These are phyloP conservation scores for Atractosteus spatula DNA, from an alignment of 2,113 vertebrate species.

Conservation along the genomic window DNA sequence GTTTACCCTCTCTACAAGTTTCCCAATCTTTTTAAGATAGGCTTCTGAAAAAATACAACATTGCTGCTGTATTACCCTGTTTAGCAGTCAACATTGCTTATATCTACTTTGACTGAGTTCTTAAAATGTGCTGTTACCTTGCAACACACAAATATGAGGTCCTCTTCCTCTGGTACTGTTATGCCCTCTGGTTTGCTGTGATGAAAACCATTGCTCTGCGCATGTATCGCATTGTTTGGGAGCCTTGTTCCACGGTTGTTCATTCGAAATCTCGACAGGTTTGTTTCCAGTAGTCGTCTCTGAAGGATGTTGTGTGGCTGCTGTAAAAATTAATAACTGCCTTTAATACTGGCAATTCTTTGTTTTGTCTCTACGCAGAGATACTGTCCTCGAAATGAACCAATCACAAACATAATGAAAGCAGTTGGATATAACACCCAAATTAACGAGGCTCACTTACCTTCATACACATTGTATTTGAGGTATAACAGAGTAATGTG, in stretches of 20 bases:
- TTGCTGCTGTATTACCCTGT: background rate
- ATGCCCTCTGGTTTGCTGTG: conserved; percentile 52
- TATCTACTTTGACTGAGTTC: background rate
- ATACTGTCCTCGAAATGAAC: too few relatives aligned
- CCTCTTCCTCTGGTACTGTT: conserved; percentile 59
- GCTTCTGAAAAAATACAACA: too few relatives aligned
- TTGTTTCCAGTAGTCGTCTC: conserved; percentile 80
- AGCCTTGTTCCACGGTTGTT: conserved; percentile 56
- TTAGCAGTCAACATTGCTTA: background rate
- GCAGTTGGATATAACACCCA: background rate
- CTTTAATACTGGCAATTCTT: too few relatives aligned
- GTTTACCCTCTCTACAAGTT: too few relatives aligned
- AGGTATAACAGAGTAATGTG: too few relatives aligned
- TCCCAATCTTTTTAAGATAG: too few relatives aligned
- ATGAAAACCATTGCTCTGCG: conserved; percentile 49
- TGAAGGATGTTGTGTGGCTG: conserved; percentile 86
- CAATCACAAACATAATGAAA: background rate
- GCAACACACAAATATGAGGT: conserved; percentile 71
- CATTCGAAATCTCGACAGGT: conserved; percentile 67
- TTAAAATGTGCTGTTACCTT: conserved; percentile 59
- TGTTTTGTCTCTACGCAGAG: too few relatives aligned
- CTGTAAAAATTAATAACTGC: conserved; percentile 47
- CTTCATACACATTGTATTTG: too few relatives aligned
- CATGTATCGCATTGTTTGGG: conserved; percentile 46
- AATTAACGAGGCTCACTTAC: too few relatives aligned